Evolutionary conservation across 2,113 vertebrate species (phyloP).

Genomic region (Ranitomeya variabilis): DNA sequence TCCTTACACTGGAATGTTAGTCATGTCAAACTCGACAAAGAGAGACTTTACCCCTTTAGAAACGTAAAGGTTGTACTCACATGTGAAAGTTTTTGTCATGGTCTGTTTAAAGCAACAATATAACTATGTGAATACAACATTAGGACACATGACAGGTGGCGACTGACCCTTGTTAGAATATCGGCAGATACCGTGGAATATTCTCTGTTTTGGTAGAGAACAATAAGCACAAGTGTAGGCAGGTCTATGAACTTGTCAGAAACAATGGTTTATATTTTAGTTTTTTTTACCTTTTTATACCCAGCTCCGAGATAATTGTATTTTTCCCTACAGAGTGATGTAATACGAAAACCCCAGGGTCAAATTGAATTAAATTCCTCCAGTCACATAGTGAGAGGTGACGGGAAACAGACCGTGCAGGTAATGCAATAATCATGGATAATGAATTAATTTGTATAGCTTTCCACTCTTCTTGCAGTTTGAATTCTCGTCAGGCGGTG

Average conservation of each 20-base stretch:
- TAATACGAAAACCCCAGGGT: slow-evolving; percentile 94
- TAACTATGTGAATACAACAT: too few relatives aligned
- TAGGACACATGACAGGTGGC: neutral
- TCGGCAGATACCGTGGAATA: neutral
- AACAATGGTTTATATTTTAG: neutral
- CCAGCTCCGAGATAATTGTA: neutral
- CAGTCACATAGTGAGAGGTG: slow-evolving; percentile 87
- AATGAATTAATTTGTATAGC: slow-evolving; percentile 4
- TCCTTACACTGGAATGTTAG: too few relatives aligned
- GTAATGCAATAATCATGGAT: slow-evolving; percentile 67
- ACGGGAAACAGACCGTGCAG: slow-evolving; percentile 95
- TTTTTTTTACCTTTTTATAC: neutral
- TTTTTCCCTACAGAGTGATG: slow-evolving; percentile 83
- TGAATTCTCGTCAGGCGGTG: neutral
- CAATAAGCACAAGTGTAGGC: neutral
- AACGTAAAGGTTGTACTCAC: neutral
- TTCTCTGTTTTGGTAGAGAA: neutral
- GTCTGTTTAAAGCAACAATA: too few relatives aligned
- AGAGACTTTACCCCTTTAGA: too few relatives aligned
- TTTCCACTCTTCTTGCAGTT: neutral
- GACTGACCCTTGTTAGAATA: neutral
- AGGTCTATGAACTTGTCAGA: neutral
- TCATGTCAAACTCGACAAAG: too few relatives aligned
- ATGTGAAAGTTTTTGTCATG: neutral
- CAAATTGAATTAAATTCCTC: slow-evolving; percentile 91